phyloP scores from a whole-genome alignment of 2,113 vertebrate genomes.

The Sander lucioperca region DNA sequence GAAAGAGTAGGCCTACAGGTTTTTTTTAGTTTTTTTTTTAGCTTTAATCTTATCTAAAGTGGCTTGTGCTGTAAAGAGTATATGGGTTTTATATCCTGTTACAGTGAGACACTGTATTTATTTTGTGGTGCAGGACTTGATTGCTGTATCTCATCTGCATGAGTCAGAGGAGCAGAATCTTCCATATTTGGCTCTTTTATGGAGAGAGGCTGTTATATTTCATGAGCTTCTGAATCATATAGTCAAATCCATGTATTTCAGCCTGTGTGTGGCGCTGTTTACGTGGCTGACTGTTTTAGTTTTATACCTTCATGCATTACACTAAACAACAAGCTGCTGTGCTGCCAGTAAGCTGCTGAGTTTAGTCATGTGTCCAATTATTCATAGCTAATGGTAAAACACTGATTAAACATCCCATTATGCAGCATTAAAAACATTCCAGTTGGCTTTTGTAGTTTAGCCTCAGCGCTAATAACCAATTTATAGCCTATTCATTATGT shows the following conservation, averaged over 20 bases:
- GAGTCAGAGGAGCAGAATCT: conserved; percentile 34
- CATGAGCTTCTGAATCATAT: background rate
- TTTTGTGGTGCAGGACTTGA: background rate
- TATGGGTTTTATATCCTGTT: background rate
- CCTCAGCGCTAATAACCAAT: background rate
- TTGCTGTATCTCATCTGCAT: conserved; percentile 9
- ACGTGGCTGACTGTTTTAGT: background rate
- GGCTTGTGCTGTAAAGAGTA: background rate
- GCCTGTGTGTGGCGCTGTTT: background rate
- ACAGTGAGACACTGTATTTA: background rate
- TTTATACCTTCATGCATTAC: background rate
- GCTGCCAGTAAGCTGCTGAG: conserved; percentile 45
- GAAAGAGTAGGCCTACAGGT: too few species aligned
- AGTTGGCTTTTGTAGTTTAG: background rate
- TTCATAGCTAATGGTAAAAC: conserved; percentile 40
- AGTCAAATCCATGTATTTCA: conserved; percentile 11
- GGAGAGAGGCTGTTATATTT: background rate
- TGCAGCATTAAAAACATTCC: conserved; percentile 31
- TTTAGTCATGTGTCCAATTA: conserved; percentile 36
- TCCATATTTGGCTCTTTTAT: conserved; percentile 65
- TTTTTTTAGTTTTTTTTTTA: conserved; percentile 16
- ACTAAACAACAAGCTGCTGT: conserved; percentile 38
- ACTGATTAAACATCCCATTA: conserved; percentile 12
- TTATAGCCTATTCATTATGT: conserved; percentile 19
- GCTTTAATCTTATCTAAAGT: conserved; percentile 23